These are phyloP conservation scores for Sporophila hypoxantha DNA, from an alignment of 2,113 vertebrate species.

Conservation along the genomic window DNA sequence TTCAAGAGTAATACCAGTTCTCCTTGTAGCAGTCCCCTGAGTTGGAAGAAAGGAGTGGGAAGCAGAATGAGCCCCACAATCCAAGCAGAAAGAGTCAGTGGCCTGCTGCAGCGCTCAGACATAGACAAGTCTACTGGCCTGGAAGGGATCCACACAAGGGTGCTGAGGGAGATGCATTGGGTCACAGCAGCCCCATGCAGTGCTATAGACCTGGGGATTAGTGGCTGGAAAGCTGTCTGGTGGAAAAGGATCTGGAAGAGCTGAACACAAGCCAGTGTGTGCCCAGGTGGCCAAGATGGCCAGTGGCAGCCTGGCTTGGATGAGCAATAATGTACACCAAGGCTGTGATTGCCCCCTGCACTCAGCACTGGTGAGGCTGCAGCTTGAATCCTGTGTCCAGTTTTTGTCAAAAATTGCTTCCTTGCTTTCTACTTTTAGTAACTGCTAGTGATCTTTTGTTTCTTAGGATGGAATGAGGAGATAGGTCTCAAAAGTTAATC, in stretches of 20 bases:
- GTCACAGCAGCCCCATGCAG: background rate
- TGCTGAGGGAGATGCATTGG: background rate
- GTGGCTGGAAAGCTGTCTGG: background rate
- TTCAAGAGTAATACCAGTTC: background rate
- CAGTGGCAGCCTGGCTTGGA: background rate
- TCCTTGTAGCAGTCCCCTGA: background rate
- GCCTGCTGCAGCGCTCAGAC: background rate
- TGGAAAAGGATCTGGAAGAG: background rate
- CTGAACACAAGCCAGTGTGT: accelerated
- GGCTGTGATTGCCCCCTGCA: background rate
- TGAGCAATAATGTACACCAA: too few relatives aligned
- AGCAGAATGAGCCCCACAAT: background rate
- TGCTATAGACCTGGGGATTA: background rate
- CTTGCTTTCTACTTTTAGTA: background rate
- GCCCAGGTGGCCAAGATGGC: background rate
- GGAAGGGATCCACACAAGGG: background rate
- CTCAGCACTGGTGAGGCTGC: background rate
- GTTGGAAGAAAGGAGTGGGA: background rate
- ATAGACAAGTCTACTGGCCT: background rate
- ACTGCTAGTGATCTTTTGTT: background rate
- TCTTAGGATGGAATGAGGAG: background rate
- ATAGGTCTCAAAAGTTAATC: background rate
- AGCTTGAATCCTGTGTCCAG: background rate
- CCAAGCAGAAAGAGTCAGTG: background rate
- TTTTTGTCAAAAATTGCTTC: background rate